Evolutionary conservation across 2,888 invertebrate species (phyloP), one percentile per base, ranked within the genome.

Genomic region (Tetheella fluctuosa): DNA sequence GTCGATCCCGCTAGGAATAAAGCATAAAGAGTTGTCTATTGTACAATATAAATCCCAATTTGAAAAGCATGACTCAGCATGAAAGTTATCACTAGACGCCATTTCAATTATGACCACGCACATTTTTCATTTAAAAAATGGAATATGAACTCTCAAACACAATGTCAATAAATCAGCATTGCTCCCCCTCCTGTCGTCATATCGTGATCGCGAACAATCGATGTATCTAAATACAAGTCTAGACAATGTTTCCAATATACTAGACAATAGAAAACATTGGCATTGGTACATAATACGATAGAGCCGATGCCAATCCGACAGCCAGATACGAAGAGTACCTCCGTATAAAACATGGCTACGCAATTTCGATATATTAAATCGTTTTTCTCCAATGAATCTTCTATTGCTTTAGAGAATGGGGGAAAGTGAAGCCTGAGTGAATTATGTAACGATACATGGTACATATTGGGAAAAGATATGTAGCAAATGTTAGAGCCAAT

Each of bases 361-460:
- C 48, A 48, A 48, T 48, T 48, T 48, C 48, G 48, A 48, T 48
- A 20, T 48, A 48, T 48, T 48, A 48, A 48, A 48, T 48, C 48
- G 20, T 48, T 48, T 48, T 48, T 48, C 48, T 48, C 48, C 17
- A 48, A 48, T 48, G 20, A 20, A 48, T 48, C 48, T 48, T 48
- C 2, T 17, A 48, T 48, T 48, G 20, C 2, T 42, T 42, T 42
- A 48, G 17, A 48, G 20, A 48, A 48, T 48, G 48, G 20, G 20
- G 20, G 20, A 48, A 48, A 20, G 48, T 48, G 20, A 48, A 48
- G 48, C 48, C 48, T 20, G 20, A 48, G n/a, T 10, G 48, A 48
- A 48, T 48, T 48, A 48, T 20, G 20, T 48, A 48, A 20, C 48
- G 48, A 34, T 20, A 48, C 17, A 1, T 48, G 48, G 17, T 42